Evolutionary conservation across 2,113 vertebrate genomes (phyloP).

Genomic region (Neolamprologus sp.): DNA sequence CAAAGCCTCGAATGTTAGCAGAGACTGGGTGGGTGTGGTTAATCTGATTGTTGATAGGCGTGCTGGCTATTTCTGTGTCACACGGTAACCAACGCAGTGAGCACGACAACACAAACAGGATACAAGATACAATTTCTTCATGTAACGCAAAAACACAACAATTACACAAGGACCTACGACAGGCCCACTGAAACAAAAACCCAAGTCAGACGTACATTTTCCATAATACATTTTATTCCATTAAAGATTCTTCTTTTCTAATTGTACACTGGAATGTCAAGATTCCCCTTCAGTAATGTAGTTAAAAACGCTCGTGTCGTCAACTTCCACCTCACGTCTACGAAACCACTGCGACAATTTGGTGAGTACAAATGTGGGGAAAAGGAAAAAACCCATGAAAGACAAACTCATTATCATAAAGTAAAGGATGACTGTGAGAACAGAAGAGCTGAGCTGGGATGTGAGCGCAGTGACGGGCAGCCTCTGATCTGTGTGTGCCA

Average conservation of each 20-base stretch:
- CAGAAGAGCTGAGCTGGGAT: background rate
- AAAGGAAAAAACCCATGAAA: slow-evolving; percentile 4
- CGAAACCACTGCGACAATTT: slow-evolving; percentile 44
- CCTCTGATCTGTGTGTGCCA: background rate
- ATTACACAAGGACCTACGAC: background rate
- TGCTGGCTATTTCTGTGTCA: background rate
- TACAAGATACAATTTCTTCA: background rate
- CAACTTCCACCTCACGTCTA: slow-evolving; percentile 52
- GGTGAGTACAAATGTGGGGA: slow-evolving; percentile 46
- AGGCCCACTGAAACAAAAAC: background rate
- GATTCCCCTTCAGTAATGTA: slow-evolving; percentile 75
- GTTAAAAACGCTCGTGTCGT: slow-evolving; percentile 79
- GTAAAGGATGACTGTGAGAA: slow-evolving; percentile 42
- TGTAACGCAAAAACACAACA: background rate
- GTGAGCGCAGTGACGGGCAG: background rate
- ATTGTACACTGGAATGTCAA: slow-evolving; percentile 89
- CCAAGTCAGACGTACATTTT: slow-evolving; percentile 19
- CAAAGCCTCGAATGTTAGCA: no score
- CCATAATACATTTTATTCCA: slow-evolving; percentile 87
- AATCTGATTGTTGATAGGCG: background rate
- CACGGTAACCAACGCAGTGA: background rate
- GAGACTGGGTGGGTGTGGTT: background rate
- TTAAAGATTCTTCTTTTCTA: slow-evolving; percentile 71
- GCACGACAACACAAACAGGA: background rate
- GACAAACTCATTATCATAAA: slow-evolving; percentile 31